Evolutionary conservation across 2,797 vertebrate species (phyloP).

Genomic region (Poeciliopsis presidionis): DNA sequence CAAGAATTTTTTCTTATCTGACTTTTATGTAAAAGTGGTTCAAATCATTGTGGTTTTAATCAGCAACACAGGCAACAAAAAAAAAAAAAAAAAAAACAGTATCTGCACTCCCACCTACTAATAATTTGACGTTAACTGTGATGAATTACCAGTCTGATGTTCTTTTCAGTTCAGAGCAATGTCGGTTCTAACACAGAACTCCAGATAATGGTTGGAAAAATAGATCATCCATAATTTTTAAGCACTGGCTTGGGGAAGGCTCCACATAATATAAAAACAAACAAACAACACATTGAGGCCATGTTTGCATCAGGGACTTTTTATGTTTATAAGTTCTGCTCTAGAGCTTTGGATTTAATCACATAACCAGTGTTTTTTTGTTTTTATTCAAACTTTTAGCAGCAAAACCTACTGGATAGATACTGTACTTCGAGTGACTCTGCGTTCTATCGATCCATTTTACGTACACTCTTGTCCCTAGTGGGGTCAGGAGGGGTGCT

Average conservation of each 20-base stretch:
- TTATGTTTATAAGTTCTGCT: neutral
- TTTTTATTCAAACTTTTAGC: neutral
- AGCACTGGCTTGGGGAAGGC: conserved; percentile 23
- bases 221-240: conserved; percentile 44
- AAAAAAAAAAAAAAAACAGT: neutral
- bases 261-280: neutral
- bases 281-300: conserved; percentile 6
- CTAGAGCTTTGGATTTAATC: neutral
- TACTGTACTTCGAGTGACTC: neutral
- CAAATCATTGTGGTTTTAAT: neutral
- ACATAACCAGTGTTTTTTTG: neutral
- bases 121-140: conserved; percentile 15
- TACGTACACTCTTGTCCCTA: no score
- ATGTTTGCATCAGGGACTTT: conserved; percentile 6
- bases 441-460: no score
- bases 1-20: neutral
- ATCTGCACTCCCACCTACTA: conserved; percentile 8
- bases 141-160: conserved; percentile 29
- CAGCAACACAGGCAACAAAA: neutral
- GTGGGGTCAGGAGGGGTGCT: no score
- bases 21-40: neutral
- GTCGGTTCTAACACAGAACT: conserved; percentile 12
- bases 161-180: conserved; percentile 14
- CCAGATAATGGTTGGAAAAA: conserved; percentile 31
- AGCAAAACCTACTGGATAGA: neutral